A percentile compares a stretch with the other conserved stretches of the same genome.
These are phyloP conservation scores for Brachionus plicatilis DNA, from an alignment of 1,140 invertebrate genomes.

Conservation along the genomic window DNA sequence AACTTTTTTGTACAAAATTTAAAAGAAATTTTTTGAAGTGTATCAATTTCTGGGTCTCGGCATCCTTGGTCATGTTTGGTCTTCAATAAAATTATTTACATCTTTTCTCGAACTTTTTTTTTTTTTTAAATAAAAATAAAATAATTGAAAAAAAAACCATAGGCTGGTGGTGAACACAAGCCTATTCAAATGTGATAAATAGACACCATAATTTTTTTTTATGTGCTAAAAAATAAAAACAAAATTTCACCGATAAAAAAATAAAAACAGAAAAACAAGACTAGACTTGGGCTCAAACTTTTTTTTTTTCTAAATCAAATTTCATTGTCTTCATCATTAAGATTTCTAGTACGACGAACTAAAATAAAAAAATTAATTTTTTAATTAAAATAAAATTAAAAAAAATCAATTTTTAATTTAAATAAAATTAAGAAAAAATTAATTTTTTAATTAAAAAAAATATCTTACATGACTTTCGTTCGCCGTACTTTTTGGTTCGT, in stretches of 20 bases:
- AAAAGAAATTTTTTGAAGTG: not conserved
- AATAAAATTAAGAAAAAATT: not conserved
- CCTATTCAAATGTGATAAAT: not conserved
- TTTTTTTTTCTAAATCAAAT: not conserved
- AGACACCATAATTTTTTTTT: not conserved
- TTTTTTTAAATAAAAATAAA: not conserved
- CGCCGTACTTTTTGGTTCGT: constrained; percentile 36
- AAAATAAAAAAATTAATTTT: not conserved
- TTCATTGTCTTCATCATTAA: constrained; percentile 38
- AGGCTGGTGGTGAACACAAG: not conserved
- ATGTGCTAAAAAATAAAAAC: not conserved
- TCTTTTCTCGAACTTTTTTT: not conserved
- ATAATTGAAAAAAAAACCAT: not conserved
- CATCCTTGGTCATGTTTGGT: not conserved
- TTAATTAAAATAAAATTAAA: not conserved
- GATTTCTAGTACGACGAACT: constrained; percentile 25
- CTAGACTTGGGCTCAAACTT: constrained; percentile 3
- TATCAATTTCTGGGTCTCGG: not conserved
- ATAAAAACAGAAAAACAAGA: not conserved
- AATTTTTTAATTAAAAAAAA: not conserved
- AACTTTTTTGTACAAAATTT: not conserved
- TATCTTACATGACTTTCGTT: constrained; percentile 29
- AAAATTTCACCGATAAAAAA: constrained; percentile 17
- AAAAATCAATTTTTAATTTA: no score
- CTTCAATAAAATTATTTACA: not conserved